phyloP scores from a whole-genome alignment of 37 sponge, comb jelly and placozoan species.

The Beroe ovata region DNA sequence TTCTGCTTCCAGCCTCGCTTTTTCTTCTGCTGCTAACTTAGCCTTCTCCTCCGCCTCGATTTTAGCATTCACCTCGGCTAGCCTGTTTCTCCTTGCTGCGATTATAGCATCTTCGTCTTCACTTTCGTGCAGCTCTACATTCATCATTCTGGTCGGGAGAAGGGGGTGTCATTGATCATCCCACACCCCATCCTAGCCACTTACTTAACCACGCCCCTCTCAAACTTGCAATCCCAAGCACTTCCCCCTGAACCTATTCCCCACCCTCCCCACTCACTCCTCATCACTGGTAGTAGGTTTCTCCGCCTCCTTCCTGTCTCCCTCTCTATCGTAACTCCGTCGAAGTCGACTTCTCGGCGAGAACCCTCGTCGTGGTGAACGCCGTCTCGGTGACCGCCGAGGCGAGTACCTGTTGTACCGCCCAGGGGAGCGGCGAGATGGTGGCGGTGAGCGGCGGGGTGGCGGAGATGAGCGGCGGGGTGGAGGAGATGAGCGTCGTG shows the following conservation, averaged over 20 bases:
- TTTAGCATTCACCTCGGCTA: conserved; percentile 1
- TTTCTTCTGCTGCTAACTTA: background rate
- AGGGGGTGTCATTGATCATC: too few species aligned
- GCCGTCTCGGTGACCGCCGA: background rate
- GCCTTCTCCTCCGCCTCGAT: conserved; percentile 10
- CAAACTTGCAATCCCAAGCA: background rate
- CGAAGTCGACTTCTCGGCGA: conserved; percentile 29
- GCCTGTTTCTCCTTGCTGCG: conserved; percentile 27
- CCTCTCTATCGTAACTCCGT: conserved; percentile 9
- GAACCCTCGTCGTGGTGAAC: conserved; percentile 18
- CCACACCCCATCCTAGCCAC: too few species aligned
- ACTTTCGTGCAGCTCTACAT: conserved; percentile 71
- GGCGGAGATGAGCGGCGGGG: conserved; percentile 3
- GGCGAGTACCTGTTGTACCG: background rate
- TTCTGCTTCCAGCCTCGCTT: conserved; percentile 18
- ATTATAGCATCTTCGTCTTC: conserved; percentile 71
- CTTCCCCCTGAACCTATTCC: background rate
- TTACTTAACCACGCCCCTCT: too few species aligned
- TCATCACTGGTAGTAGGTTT: conserved; percentile 45
- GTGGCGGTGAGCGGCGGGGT: background rate
- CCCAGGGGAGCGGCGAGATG: background rate
- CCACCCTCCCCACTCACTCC: conserved; percentile 5
- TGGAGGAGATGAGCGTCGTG: background rate
- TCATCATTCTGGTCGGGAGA: conserved; percentile 74
- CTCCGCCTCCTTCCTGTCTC: conserved; percentile 23